Conservation (phyloP, 2,113 vertebrate genomes). For the Anarhynchus alexandrinus region DNA sequence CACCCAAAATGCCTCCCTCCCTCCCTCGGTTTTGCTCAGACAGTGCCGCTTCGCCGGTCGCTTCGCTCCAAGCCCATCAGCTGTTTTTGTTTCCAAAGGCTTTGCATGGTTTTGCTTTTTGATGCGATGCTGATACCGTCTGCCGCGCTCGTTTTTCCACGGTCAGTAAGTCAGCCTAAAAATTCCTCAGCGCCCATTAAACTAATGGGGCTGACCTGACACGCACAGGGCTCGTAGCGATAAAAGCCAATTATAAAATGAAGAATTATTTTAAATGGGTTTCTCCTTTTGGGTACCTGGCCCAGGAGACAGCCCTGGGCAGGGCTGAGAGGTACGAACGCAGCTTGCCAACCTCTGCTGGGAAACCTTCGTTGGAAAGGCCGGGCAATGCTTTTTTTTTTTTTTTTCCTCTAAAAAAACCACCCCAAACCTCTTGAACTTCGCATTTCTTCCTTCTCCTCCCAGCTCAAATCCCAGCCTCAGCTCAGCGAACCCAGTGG, state of each 20-base stretch:
- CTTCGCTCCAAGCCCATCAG: constrained; percentile 23
- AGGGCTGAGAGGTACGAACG: not conserved
- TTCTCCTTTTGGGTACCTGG: not conserved
- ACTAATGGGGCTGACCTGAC: constrained; percentile 34
- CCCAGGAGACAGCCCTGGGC: not conserved
- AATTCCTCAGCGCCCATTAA: constrained; percentile 51
- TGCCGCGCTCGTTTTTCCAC: not conserved
- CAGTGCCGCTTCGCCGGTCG: not conserved
- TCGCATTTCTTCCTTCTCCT: not conserved
- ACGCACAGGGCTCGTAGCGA: not conserved
- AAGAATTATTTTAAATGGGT: not conserved
- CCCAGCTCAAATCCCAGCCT: not conserved
- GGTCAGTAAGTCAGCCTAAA: constrained; percentile 47
- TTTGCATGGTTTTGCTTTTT: constrained; percentile 1
- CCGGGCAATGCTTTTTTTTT: not conserved
- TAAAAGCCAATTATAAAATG: constrained; percentile 18
- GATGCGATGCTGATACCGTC: constrained; percentile 28
- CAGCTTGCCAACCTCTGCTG: not conserved
- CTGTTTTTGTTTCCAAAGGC: constrained; percentile 43
- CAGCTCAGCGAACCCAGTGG: not conserved
- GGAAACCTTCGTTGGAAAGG: not conserved
- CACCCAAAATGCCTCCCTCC: not conserved
- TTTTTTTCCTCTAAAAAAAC: not conserved
- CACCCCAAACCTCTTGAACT: not conserved
- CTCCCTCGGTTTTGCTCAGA: not conserved